A percentile compares a stretch with the other conserved stretches of the same genome.
These are phyloP conservation scores for Ophioderma brevispina DNA, from an alignment of 35 echinoderm and acorn worm species.

Conservation along the genomic window DNA sequence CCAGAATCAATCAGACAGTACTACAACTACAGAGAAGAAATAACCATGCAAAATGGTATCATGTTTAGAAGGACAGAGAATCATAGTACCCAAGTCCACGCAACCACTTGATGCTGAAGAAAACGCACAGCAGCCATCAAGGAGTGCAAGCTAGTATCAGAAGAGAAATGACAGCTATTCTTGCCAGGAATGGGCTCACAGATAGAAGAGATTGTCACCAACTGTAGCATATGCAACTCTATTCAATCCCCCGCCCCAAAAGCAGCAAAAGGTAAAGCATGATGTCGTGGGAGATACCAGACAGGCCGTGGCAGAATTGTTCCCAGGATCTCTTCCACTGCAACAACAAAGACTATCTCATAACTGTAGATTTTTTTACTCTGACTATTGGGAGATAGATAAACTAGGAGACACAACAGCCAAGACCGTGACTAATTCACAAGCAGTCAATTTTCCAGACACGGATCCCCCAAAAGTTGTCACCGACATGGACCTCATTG, in stretches of 20 bases:
- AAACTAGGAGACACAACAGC: slow-evolving; percentile 36
- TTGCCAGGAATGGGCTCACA: slow-evolving; percentile 60
- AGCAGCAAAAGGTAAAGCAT: slow-evolving; percentile 56
- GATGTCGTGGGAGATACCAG: slow-evolving; percentile 50
- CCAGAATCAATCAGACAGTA: slow-evolving; percentile 20
- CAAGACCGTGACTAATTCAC: not conserved
- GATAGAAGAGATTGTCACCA: slow-evolving; percentile 37
- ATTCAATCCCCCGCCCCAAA: not conserved
- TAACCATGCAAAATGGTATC: not conserved
- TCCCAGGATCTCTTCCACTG: slow-evolving; percentile 45
- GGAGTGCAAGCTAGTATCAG: slow-evolving; percentile 50
- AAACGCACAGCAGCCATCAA: slow-evolving; percentile 58
- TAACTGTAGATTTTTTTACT: slow-evolving; percentile 54
- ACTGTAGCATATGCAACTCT: slow-evolving; percentile 47
- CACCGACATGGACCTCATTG: slow-evolving; percentile 68
- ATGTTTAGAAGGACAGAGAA: not conserved
- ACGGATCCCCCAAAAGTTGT: slow-evolving; percentile 59
- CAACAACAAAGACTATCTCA: slow-evolving; percentile 41
- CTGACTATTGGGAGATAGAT: slow-evolving; percentile 58
- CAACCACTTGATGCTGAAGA: slow-evolving; percentile 14
- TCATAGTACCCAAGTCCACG: not conserved
- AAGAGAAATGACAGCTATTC: slow-evolving; percentile 52
- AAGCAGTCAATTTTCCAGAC: slow-evolving; percentile 17
- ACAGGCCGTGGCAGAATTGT: slow-evolving; percentile 42
- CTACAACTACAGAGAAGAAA: slow-evolving; percentile 55